Base-by-base conservation (phyloP, 2,888 invertebrate genomes). In the Polymixis flavicincta region DNA sequence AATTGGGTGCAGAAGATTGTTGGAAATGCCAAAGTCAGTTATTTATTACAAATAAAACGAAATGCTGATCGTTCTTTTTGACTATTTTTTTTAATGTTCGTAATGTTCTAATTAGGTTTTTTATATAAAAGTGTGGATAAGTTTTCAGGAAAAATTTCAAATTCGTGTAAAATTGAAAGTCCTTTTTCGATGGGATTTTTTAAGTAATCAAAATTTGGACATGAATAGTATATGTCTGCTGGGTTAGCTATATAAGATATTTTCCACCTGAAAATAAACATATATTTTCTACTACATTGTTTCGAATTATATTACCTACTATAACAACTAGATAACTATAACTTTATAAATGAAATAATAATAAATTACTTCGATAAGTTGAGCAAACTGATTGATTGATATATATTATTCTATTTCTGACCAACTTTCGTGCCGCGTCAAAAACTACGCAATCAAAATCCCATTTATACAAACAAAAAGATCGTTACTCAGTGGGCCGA, bases 391-490 rank as follows among this genome's bases (percentile, higher is more conserved):
- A 57, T 45, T 71, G 25, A 60, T 13, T 37, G 6, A 59, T 59
- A 55, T 25, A 57, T 14, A 28, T 32, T 48, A 3, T 17, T 48
- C 22, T 57, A 42, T 54, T 37, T 63, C n/a, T 52, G 28, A n/a
- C n/a, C 22, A 32, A 32, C 19, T 28, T 48, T 17, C 9, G 42
- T 19, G 19, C 17, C 19, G 1, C 48, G 14, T 25, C 19, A 50
- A 78, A 71, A 80, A 50, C 59, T 45, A 60, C 25, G 32, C 55
- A 80, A 84, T 74, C 64, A 74, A 71, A 84, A 42, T 42, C 59
- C 5, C 19, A 71, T 80, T 71, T 57, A 13, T 37, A 71, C 60
- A 67, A 81, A 81, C 76, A 69, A 71, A 69, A 71, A 66, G 17
- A 65, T 45, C 45, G 19, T 55, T 48, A 67, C 59, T 48, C n/a